Base-by-base conservation (phyloP, 2,888 invertebrate species). In the Agonum fuliginosum region DNA sequence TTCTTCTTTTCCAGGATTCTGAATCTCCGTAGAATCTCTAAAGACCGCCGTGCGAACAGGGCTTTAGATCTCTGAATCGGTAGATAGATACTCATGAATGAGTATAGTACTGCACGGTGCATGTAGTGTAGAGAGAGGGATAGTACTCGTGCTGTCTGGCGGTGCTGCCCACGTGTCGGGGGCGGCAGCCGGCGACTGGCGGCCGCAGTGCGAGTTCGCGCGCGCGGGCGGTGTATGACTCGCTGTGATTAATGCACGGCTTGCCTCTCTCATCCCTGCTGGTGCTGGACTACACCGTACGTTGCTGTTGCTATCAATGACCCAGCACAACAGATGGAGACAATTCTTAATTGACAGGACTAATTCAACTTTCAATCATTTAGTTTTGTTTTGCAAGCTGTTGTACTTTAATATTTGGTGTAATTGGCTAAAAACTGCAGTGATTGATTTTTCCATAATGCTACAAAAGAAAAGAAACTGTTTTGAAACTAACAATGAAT, bases 201-300 rank as follows among this genome's bases (percentile, higher is more conserved):
- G 58, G 17, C 58, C 22, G 30, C 10, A 17, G 10, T 41, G 73
- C 58, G 58, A 71, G 48, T 48, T 34, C 17, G 34, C 65, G 5
- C 58, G 73, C 54, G 73, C 58, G 73, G 73, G 73, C 58, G 73
- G 54, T 24, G 24, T 37, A 72, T 72, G 73, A 73, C 54, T 73
- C 43, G 48, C 37, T 24, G 58, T 73, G 73, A 73, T 73, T 73
- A 73, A 73, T 73, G 73, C 73, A 54, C 27, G n/a, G n/a, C 10
- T 22, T 51, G 34, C 72, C 72, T 12, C 72, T n/a, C 54, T 3
- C 14, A 6, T 3, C 41, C 10, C 30, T 8, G 30, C 30, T 5
- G 3, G 14, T 14, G 6, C 48, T 20, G 19, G 12, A 48, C 48
- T 19, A 17, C 43, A 43, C 43, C 37, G 12, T 43, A 43, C 43